Conservation (phyloP, 2,888 invertebrate species). For the Athrips mouffetella region DNA sequence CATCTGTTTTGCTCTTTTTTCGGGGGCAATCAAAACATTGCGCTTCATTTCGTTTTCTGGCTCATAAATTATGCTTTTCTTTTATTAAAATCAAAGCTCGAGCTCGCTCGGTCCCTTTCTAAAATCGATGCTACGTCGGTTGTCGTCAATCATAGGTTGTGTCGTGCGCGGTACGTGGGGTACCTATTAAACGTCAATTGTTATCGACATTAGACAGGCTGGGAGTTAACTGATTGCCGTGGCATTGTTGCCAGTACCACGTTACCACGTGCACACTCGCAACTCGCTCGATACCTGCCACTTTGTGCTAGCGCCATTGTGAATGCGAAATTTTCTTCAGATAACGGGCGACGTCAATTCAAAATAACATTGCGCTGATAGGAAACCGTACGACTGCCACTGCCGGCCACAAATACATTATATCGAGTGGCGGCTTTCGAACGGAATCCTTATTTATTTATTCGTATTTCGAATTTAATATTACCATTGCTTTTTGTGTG, state of each 20-base stretch:
- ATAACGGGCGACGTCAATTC: conserved; percentile 14
- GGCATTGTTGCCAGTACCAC: conserved; percentile 27
- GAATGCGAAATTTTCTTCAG: conserved; percentile 26
- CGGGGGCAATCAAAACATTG: conserved; percentile 38
- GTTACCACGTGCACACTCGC: conserved; percentile 24
- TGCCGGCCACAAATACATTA: conserved; percentile 1
- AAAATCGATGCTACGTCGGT: conserved; percentile 9
- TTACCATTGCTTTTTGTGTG: background rate
- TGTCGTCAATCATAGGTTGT: conserved; percentile 28
- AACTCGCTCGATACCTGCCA: conserved; percentile 27
- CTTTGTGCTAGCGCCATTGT: conserved; percentile 30
- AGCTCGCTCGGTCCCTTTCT: background rate
- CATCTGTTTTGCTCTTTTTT: conserved; percentile 43
- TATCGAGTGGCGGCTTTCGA: background rate
- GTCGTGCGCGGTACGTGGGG: conserved; percentile 9
- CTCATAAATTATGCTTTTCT: conserved; percentile 13
- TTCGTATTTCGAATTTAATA: conserved; percentile 10
- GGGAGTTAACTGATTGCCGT: conserved; percentile 13
- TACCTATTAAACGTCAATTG: conserved; percentile 28
- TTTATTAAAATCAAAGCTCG: conserved; percentile 11
- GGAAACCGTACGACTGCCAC: conserved; percentile 1
- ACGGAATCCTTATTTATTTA: conserved; percentile 11
- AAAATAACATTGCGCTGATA: conserved; percentile 13
- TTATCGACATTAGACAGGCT: conserved; percentile 24
- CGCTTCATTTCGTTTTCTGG: conserved; percentile 23